phyloP scores from a whole-genome alignment of 2,888 invertebrate genomes.

The Sinhomidia bicolor region DNA sequence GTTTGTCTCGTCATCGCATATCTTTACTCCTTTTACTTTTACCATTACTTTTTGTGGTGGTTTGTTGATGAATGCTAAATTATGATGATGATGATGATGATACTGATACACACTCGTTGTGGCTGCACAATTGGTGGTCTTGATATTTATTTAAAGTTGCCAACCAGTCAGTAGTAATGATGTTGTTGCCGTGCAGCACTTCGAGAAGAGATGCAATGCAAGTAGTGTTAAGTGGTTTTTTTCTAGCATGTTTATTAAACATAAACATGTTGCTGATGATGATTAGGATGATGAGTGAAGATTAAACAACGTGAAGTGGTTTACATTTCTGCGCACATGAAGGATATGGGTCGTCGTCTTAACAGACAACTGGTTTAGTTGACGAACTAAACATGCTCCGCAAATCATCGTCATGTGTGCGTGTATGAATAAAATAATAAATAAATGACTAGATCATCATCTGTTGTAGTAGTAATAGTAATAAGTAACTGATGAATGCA shows the following conservation, averaged over 20 bases:
- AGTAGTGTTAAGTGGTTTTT: constrained; percentile 23
- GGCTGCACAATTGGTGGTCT: neutral
- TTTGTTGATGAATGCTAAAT: neutral
- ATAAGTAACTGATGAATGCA: constrained; percentile 11
- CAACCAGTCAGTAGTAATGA: neutral
- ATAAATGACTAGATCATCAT: constrained; percentile 35
- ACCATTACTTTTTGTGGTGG: constrained; percentile 22
- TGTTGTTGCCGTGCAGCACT: neutral
- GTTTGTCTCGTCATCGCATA: neutral
- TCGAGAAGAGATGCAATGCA: neutral
- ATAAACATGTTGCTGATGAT: constrained; percentile 50
- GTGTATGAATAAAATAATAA: neutral
- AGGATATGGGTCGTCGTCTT: too few species aligned
- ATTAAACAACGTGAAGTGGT: constrained; percentile 22
- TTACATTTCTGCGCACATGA: too few species aligned
- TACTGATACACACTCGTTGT: neutral
- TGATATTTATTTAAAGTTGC: constrained; percentile 23
- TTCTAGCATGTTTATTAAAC: constrained; percentile 48
- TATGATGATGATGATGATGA: neutral
- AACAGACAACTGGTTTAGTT: constrained; percentile 62
- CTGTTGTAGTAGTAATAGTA: constrained; percentile 7
- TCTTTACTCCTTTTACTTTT: neutral
- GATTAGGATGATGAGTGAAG: constrained; percentile 5
- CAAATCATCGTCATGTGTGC: constrained; percentile 38
- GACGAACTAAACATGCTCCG: constrained; percentile 45